Conservation (phyloP, 1,140 invertebrate species). For the Drosophila lini region DNA sequence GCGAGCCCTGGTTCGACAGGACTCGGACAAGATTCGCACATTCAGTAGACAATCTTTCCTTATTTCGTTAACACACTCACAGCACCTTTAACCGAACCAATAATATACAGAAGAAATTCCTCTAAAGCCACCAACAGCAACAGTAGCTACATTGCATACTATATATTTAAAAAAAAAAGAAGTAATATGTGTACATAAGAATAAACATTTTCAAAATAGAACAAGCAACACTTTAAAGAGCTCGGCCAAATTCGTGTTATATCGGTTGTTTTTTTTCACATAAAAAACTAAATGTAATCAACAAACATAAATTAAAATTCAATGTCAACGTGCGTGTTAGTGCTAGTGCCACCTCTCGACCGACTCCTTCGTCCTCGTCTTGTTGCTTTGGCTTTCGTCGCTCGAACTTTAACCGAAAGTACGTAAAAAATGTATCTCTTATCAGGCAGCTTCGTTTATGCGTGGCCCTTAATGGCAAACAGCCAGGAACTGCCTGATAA, state of each 20-base stretch:
- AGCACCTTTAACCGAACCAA: constrained; percentile 61
- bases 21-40: constrained; percentile 66
- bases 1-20: constrained; percentile 45
- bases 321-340: constrained; percentile 56
- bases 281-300: constrained; percentile 30
- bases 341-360: constrained; percentile 33
- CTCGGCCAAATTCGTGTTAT: constrained; percentile 22
- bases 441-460: constrained; percentile 69
- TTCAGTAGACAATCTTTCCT: constrained; percentile 82
- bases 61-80: constrained; percentile 80
- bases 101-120: constrained; percentile 50
- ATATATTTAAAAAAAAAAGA: constrained; percentile 8
- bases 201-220: constrained; percentile 6
- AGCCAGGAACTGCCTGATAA: constrained; percentile 50
- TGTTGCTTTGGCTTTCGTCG: constrained; percentile 53
- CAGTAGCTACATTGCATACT: constrained; percentile 26
- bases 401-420: constrained; percentile 62
- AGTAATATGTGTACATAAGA: constrained; percentile 20
- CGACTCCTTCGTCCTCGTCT: constrained; percentile 26
- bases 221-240: constrained; percentile 14
- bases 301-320: constrained; percentile 27
- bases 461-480: constrained; percentile 53
- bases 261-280: constrained; percentile 12
- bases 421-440: constrained; percentile 81
- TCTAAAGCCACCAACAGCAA: constrained; percentile 53